A percentile compares a stretch with the other conserved stretches of the same genome.
Conservation (phyloP, 2,888 invertebrate species). For the Pilophorus perplexus region DNA sequence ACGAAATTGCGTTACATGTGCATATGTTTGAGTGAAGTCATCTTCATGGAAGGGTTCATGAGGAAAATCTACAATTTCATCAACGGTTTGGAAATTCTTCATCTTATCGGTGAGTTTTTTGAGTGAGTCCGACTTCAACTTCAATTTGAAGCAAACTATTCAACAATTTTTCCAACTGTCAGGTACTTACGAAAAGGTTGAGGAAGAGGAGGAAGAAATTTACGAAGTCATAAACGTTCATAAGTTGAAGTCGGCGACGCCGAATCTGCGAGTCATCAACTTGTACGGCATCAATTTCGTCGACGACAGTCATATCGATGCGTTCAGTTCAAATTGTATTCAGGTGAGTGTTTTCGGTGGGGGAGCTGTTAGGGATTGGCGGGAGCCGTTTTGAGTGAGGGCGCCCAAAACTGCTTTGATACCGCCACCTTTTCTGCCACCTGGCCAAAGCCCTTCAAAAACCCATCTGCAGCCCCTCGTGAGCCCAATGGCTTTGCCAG, state of each 20-base stretch:
- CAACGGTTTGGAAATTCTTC: constrained; percentile 93
- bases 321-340: constrained; percentile 94
- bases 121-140: no score
- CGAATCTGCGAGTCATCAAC: constrained; percentile 95
- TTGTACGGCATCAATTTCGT: constrained; percentile 97
- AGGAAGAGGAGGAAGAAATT: constrained; percentile 98
- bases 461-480: no score
- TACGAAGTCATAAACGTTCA: constrained; percentile 99
- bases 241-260: constrained; percentile 95
- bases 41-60: constrained; percentile 99
- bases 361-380: background rate
- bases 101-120: constrained; percentile 88
- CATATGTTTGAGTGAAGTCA: constrained; percentile 97
- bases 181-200: constrained; percentile 95
- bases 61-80: constrained; percentile 99
- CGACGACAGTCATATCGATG: constrained; percentile 98
- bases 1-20: constrained; percentile 93
- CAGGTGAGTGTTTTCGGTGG: constrained; percentile 58
- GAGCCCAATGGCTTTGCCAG: no score
- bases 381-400: background rate
- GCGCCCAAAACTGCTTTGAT: no score
- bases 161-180: no score
- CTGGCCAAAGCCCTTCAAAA: no score
- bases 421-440: no score
- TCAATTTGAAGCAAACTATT: no score